phyloP scores from a whole-genome alignment of 2,888 invertebrate species.

The Drosophila bunnanda region DNA sequence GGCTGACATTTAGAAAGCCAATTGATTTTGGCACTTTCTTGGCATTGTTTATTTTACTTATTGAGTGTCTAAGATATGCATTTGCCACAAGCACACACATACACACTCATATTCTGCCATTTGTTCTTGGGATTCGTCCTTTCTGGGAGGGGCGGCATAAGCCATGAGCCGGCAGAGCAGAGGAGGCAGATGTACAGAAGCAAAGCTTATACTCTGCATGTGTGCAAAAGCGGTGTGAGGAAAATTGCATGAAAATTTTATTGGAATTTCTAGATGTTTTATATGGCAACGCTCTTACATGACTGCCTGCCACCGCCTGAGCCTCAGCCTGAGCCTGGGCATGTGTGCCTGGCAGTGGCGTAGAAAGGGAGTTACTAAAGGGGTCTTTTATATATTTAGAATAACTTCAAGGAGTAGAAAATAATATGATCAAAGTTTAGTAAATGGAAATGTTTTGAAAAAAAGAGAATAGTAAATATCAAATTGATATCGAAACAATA shows the following conservation, averaged over 20 bases:
- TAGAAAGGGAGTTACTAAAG: neutral
- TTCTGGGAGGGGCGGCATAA: conserved; percentile 36
- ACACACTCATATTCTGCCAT: conserved; percentile 11
- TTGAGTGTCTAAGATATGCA: conserved; percentile 58
- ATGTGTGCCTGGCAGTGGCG: conserved; percentile 27
- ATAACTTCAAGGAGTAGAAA: neutral
- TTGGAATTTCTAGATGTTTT: conserved; percentile 59
- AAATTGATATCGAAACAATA: neutral
- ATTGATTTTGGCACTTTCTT: conserved; percentile 62
- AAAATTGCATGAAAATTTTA: conserved; percentile 62
- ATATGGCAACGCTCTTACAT: conserved; percentile 56
- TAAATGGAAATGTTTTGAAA: neutral
- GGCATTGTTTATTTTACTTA: conserved; percentile 61
- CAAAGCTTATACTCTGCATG: conserved; percentile 46
- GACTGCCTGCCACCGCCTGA: conserved; percentile 51
- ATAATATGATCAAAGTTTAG: neutral
- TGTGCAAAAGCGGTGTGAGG: conserved; percentile 37
- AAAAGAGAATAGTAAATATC: neutral
- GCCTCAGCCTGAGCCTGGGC: conserved; percentile 28
- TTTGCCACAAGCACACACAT: conserved; percentile 41
- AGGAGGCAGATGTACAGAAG: neutral
- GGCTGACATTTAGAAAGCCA: conserved; percentile 54
- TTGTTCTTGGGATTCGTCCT: conserved; percentile 2
- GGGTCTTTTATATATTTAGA: neutral
- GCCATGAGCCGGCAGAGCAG: conserved; percentile 40